A percentile compares a stretch with the other conserved stretches of the same genome.
These are phyloP conservation scores for Craterocephalus amniculus DNA, from an alignment of 2,797 vertebrate species.

Conservation along the genomic window DNA sequence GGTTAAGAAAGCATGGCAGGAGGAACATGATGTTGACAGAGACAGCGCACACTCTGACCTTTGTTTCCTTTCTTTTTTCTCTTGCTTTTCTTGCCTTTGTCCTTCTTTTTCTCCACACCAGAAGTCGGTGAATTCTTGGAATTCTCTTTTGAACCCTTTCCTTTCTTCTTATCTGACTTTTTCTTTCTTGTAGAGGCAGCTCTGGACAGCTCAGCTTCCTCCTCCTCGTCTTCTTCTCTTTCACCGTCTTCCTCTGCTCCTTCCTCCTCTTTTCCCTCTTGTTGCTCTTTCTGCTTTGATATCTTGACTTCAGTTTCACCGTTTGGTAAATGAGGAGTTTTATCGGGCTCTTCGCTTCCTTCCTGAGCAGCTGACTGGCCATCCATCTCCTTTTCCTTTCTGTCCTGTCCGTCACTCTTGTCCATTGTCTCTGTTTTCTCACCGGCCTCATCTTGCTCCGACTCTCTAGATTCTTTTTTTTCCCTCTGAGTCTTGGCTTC, in stretches of 20 bases:
- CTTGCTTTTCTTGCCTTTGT: constrained; percentile 68
- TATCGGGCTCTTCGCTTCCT: neutral
- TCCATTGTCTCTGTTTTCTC: constrained; percentile 19
- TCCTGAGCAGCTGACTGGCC: constrained; percentile 13
- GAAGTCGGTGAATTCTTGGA: constrained; percentile 53
- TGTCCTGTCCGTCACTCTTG: neutral
- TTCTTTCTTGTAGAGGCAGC: constrained; percentile 61
- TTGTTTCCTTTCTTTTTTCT: constrained; percentile 70
- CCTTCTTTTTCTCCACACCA: constrained; percentile 58
- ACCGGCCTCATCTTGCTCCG: constrained; percentile 23
- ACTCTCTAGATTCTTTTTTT: constrained; percentile 31
- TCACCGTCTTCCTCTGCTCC: constrained; percentile 31
- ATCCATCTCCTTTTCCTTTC: neutral
- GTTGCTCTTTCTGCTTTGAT: constrained; percentile 21
- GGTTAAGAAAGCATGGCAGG: constrained; percentile 12
- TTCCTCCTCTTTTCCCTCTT: constrained; percentile 22
- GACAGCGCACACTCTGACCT: constrained; percentile 76
- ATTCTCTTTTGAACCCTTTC: constrained; percentile 44
- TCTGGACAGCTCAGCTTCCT: constrained; percentile 32
- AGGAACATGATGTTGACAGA: constrained; percentile 31
- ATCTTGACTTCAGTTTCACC: constrained; percentile 12
- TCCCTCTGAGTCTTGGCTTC: constrained; percentile 40
- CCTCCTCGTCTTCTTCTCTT: constrained; percentile 60
- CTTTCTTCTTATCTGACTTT: constrained; percentile 68
- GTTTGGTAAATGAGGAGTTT: constrained; percentile 9